Evolutionary conservation across 2,797 vertebrate genomes (phyloP), one percentile per base, ranked within the genome.

Genomic region (Meda fulgida): DNA sequence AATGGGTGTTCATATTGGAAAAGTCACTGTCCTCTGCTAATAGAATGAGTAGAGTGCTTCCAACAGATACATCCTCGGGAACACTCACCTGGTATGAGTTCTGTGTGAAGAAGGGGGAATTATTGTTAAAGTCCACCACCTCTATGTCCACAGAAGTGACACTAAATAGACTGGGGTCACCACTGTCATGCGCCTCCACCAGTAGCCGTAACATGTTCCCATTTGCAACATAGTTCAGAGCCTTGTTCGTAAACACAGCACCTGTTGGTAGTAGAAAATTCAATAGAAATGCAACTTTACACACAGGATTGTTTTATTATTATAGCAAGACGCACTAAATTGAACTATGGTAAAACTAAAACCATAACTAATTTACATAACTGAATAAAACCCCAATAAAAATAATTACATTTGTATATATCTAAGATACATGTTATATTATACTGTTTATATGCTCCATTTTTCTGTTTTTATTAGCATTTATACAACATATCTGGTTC

Each of bases 181-280:
- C 97, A 76, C 92, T 90, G 76, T 99, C 97, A 34, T 76, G 91
- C 26, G 97, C 97, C 91, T 99, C 97, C 58, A 98, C 93, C 38
- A 97, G 91, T 43, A 99, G 92, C 63, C 86, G 94, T 89, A 97
- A 43, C 46, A 88, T 36, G 79, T 95, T 93, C 89, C 80, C 91
- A 69, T 92, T 93, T 78, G 94, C 90, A 85, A 94, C 86, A 67
- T 90, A 87, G 60, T 89, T 93, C 71, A 96, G 23, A 36, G 95
- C 92, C 66, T 91, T 93, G 5, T 78, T 93, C 73, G 95, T 93
- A 81, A 96, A 97, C 91, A 99, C 76, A 3, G 96, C 96, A 66
- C 97, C 98, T 99, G 89, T 26, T 95, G 95, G 87, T 83, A 43
- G 83, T 88, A 66, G 7, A 86, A 5, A 66, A 69, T 6, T 80